A percentile compares a stretch with the other conserved stretches of the same genome.
Evolutionary conservation across 2,113 vertebrate species (phyloP).

Genomic region (Callipepla squamata): DNA sequence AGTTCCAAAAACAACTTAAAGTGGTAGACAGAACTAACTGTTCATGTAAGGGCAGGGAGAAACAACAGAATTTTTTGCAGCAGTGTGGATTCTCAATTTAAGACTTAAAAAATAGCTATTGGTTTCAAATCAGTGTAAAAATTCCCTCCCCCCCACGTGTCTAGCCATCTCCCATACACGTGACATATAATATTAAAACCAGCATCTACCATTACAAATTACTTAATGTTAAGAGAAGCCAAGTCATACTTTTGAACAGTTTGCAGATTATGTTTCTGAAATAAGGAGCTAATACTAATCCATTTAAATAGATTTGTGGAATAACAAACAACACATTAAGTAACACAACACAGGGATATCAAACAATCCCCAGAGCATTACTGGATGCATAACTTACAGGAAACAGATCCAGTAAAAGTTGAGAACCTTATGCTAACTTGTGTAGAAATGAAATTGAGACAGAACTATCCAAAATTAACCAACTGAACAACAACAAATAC

Average conservation of each 20-base stretch:
- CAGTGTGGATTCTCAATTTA: background rate
- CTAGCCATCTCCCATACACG: background rate
- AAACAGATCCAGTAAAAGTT: background rate
- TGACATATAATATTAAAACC: background rate
- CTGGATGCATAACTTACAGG: background rate
- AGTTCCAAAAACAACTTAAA: background rate
- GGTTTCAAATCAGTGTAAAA: background rate
- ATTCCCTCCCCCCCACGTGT: background rate
- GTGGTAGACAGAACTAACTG: background rate
- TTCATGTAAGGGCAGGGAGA: background rate
- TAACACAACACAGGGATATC: background rate
- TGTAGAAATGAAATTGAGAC: background rate
- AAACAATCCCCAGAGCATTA: background rate
- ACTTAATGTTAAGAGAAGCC: background rate
- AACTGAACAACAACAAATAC: background rate
- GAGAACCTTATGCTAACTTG: background rate
- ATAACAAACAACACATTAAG: background rate
- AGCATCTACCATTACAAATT: background rate
- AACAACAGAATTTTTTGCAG: background rate
- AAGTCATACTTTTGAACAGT: background rate
- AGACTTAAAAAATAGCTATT: background rate
- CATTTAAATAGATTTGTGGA: background rate
- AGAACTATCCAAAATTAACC: background rate
- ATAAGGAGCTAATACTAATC: slow-evolving; percentile 15
- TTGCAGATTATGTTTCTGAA: background rate